Evolutionary conservation across 1,140 invertebrate genomes (phyloP), one percentile per base, ranked within the genome.

Genomic region (Holotrichia oblita): DNA sequence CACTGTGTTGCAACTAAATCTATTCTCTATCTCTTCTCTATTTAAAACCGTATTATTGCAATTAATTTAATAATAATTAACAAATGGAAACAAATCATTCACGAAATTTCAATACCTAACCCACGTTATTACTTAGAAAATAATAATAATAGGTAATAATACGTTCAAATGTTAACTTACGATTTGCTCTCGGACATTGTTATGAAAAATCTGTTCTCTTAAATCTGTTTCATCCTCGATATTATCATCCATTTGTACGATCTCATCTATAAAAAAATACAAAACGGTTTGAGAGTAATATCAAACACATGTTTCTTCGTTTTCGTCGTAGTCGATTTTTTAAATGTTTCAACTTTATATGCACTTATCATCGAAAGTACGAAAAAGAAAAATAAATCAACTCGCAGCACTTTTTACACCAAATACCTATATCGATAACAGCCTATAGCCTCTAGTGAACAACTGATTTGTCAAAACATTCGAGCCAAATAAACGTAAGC

Each of bases 171-270:
- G 27, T 34, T 2, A 34, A 94, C 95, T 94, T 89, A 97, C 96
- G 84, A 97, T 95, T 88, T 97, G 95, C 88, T 97, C 96, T 80
- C 96, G 89, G 78, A 98, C 94, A 85, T 95, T 97, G 86, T 97
- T 97, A 87, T 97, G 95, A 88, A 98, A 98, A 86, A 95, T 90
- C 88, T 96, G 94, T 87, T 95, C 93, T 83, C 93, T 90, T 81
- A 94, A 87, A 87, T 95, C 93, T 34, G 83, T 79, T 78, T 85
- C 83, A 78, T 84, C 84, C 61, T 82, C 84, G 24, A 79, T 44
- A 69, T 48, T 48, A 24, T 79, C 78, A 34, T 79, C 78, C 78
- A 79, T 79, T 34, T 41, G n/a, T 34, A 34, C 44, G 24, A 34
- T 3, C 48, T 76, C 22, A 55, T 55, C 42, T 20, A 73, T 73